A percentile compares a stretch with the other conserved stretches of the same genome.
phyloP scores from a whole-genome alignment of 2,113 vertebrate species.

The Alectura lathami region DNA sequence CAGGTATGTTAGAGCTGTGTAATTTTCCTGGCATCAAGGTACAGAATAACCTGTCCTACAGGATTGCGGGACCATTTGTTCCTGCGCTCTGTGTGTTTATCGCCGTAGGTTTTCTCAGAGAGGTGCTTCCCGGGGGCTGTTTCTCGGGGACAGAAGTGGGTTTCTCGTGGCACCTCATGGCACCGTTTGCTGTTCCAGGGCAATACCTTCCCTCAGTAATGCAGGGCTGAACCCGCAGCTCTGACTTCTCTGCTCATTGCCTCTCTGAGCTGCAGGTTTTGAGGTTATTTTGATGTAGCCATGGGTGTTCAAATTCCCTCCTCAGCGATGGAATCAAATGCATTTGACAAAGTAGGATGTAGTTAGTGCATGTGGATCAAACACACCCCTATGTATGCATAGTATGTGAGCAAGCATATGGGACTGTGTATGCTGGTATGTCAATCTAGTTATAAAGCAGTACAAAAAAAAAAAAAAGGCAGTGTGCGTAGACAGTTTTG shows the following conservation, averaged over 20 bases:
- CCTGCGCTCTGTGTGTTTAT: neutral
- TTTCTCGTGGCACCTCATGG: neutral
- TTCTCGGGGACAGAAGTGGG: too few relatives aligned
- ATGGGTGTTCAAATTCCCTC: neutral
- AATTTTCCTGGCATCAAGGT: constrained; percentile 14
- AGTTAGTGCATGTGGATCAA: constrained; percentile 2
- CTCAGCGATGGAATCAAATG: neutral
- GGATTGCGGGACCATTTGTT: neutral
- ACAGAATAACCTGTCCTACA: constrained; percentile 46
- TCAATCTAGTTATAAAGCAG: constrained; percentile 35
- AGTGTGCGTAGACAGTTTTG: constrained; percentile 56
- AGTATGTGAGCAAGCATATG: neutral
- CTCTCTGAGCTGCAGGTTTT: neutral
- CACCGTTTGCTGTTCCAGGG: neutral
- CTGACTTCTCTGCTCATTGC: neutral
- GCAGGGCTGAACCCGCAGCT: neutral
- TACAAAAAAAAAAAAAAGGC: neutral
- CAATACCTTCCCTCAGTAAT: neutral
- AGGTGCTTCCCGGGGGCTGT: too few relatives aligned
- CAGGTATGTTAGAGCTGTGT: neutral
- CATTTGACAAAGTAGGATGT: neutral
- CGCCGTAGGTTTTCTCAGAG: fast-evolving
- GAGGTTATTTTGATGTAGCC: neutral
- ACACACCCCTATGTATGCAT: neutral
- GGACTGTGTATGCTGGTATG: neutral